phyloP scores from a whole-genome alignment of 2,113 vertebrate species.

The Rhynchomys soricoides region DNA sequence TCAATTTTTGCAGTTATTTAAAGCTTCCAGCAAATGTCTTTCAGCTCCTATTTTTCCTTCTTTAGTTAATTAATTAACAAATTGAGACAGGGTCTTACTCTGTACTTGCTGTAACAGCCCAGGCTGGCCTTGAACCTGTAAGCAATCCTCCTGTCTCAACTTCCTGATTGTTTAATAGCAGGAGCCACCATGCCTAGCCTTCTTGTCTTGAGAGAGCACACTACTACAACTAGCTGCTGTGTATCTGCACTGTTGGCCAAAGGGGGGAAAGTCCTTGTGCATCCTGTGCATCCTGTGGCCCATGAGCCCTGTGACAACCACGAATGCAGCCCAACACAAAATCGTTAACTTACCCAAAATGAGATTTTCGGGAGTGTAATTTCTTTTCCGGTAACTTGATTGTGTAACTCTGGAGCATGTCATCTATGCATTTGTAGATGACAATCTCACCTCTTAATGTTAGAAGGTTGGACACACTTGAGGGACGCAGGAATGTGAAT shows the following conservation, averaged over 20 bases:
- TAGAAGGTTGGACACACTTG: neutral
- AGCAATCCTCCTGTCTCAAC: neutral
- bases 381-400: neutral
- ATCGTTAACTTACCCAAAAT: neutral
- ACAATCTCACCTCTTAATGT: neutral
- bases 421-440: neutral
- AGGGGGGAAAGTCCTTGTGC: neutral
- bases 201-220: neutral
- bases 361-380: neutral
- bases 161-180: neutral
- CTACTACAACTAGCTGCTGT: neutral
- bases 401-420: neutral
- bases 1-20: neutral
- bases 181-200: neutral
- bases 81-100: neutral
- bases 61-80: neutral
- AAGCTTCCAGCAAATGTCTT: slow-evolving; percentile 6
- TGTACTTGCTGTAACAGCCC: neutral
- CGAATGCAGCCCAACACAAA: neutral
- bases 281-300: neutral
- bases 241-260: neutral
- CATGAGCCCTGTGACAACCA: neutral
- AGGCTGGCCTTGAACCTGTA: neutral
- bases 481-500: neutral
- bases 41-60: neutral